Evolutionary conservation across 2,888 invertebrate genomes (phyloP).

Genomic region (Caenorhabditis sinica): DNA sequence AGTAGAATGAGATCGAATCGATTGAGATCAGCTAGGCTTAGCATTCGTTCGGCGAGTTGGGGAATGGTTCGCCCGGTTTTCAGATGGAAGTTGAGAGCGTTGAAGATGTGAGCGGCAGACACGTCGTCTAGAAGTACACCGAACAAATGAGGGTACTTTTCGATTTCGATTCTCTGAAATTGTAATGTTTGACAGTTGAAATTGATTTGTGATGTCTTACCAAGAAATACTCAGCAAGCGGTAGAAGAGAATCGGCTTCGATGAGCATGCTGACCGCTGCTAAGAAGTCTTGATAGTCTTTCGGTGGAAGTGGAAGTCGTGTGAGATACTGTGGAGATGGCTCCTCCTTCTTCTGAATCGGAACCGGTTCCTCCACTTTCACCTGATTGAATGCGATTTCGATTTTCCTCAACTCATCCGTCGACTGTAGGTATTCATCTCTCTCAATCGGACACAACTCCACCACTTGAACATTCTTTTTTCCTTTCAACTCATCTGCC

Average conservation of each 20-base stretch:
- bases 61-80: slow-evolving; percentile 12
- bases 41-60: slow-evolving; percentile 47
- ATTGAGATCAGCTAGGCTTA: slow-evolving; percentile 44
- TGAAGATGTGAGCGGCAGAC: slow-evolving; percentile 44
- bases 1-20: slow-evolving; percentile 70
- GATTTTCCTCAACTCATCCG: slow-evolving; percentile 46
- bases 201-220: background rate
- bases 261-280: slow-evolving; percentile 32
- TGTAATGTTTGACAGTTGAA: background rate
- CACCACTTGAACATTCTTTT: slow-evolving; percentile 51
- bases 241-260: background rate
- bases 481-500: slow-evolving; percentile 38
- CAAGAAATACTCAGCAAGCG: slow-evolving; percentile 59
- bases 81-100: slow-evolving; percentile 34
- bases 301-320: slow-evolving; percentile 51
- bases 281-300: slow-evolving; percentile 52
- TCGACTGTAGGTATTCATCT: slow-evolving; percentile 51
- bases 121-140: slow-evolving; percentile 68
- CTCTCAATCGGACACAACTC: slow-evolving; percentile 50
- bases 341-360: background rate
- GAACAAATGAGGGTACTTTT: slow-evolving; percentile 49
- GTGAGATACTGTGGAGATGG: background rate
- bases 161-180: slow-evolving; percentile 49
- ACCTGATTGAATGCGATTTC: slow-evolving; percentile 20
- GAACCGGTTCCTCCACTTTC: background rate